Base-by-base conservation (phyloP, 2,797 vertebrate species). In the Taenioides sp. region DNA sequence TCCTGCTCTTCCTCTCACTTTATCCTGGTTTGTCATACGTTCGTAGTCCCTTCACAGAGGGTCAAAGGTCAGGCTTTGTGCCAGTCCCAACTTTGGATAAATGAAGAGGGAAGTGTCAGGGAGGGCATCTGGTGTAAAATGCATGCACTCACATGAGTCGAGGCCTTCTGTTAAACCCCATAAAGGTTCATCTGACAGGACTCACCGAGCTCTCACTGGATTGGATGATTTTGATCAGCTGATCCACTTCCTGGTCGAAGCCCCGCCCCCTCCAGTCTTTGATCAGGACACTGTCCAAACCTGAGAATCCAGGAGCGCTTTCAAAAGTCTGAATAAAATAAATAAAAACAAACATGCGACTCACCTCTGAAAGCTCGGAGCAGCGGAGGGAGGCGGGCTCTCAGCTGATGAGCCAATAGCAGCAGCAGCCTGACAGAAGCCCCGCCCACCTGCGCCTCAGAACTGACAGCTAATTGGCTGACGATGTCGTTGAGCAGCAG, bases 221-320 rank as follows among this genome's bases (percentile, higher is more conserved):
- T 71, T 82, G 89, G 67, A 98, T 83, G 64, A 95, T 71, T 10
- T 80, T 74, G 37, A 96, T 83, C 22, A 98, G 93, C n/a, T 94
- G 95, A 81, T 83, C 76, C 63, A 98, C 80, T 17, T 95, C 93
- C 55, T 83, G 80, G 71, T 95, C 95, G 70, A 98, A 96, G 77
- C 96, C 96, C 89, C 93, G 95, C 72, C 96, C 94, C 73, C 81
- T 89, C 95, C 96, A 97, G 76, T 97, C 94, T 77, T 96, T 95
- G 79, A 80, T 90, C 83, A 97, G 83, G 1, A 97, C 91, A 74
- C 67, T 82, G 82, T 94, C 92, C 71, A 97, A 89, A 77, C 95
- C 96, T 98, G 64, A 49, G 55, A 31, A 49, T 1, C 62, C 40
- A 80, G 22, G 20, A 4, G 11, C 1, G 1, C 2, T 47, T 40